phyloP scores from a whole-genome alignment of 2,113 vertebrate genomes.

The Cyprinodon tularosa region DNA sequence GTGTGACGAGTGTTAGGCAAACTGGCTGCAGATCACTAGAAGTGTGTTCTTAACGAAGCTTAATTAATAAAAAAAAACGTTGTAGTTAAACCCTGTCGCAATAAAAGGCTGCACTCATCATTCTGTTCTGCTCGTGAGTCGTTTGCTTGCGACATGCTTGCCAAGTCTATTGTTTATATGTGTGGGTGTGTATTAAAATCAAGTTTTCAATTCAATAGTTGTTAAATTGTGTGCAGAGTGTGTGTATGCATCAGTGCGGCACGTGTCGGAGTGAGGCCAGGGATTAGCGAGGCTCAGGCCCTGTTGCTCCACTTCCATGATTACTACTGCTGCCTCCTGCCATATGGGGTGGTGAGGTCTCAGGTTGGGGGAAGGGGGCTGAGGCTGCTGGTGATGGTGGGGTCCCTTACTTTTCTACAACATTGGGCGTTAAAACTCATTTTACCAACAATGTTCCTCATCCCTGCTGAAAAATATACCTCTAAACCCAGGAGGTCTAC shows the following conservation, averaged over 20 bases:
- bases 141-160: not conserved
- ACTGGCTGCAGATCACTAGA: constrained; percentile 19
- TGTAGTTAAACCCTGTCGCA: not conserved
- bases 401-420: constrained; percentile 50
- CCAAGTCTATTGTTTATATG: not conserved
- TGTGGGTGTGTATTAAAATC: constrained; percentile 8
- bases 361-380: constrained; percentile 44
- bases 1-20: not conserved
- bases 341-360: constrained; percentile 76
- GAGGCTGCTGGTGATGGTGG: not conserved
- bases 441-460: constrained; percentile 7
- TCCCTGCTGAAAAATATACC: constrained; percentile 19
- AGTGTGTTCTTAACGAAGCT: constrained; percentile 16
- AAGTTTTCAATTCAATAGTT: constrained; percentile 2
- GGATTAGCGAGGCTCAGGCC: constrained; percentile 81
- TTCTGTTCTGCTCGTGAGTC: constrained; percentile 2
- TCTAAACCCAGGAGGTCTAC: not conserved
- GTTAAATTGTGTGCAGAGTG: constrained; percentile 34
- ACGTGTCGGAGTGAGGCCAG: constrained; percentile 78
- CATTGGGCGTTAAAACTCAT: constrained; percentile 18
- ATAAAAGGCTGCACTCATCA: not conserved
- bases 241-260: constrained; percentile 70
- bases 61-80: too few species aligned
- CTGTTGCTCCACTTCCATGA: constrained; percentile 83
- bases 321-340: constrained; percentile 79